A percentile compares a stretch with the other conserved stretches of the same genome.
Conservation (phyloP, 2,888 invertebrate species). For the Oasisia sp. region DNA sequence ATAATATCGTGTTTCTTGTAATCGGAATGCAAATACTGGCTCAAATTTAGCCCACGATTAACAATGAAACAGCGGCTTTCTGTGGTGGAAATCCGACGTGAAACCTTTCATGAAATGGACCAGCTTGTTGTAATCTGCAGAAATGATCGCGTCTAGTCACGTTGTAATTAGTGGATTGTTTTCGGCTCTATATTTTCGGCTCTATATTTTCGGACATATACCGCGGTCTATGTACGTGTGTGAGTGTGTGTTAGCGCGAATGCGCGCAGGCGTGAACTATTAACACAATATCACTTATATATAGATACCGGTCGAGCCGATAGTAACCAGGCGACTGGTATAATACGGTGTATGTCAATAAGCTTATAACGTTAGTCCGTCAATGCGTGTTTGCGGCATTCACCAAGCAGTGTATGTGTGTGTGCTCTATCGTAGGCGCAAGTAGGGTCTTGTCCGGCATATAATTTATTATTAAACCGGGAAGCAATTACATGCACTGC, state of each 20-base stretch:
- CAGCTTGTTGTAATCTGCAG: too few relatives aligned
- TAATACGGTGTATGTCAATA: background rate
- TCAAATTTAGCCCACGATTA: background rate
- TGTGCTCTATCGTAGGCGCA: background rate
- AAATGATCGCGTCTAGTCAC: background rate
- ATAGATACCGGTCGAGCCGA: background rate
- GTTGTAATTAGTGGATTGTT: background rate
- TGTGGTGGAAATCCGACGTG: too few relatives aligned
- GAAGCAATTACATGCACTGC: background rate
- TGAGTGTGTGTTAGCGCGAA: background rate
- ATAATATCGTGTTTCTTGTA: too few relatives aligned
- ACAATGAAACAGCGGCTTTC: too few relatives aligned
- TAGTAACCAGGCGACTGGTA: background rate
- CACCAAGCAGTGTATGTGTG: background rate
- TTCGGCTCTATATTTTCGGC: too few relatives aligned
- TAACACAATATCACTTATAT: constrained; percentile 10
- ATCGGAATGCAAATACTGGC: too few relatives aligned
- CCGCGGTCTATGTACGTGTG: background rate
- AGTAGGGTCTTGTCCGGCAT: background rate
- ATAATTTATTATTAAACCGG: background rate
- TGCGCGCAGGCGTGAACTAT: background rate
- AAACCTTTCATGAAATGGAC: too few relatives aligned
- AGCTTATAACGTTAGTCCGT: background rate
- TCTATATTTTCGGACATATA: too few relatives aligned
- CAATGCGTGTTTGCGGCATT: background rate